These are phyloP conservation scores for Cynopterus sphinx DNA, from an alignment of 2,797 vertebrate genomes.

Conservation along the genomic window DNA sequence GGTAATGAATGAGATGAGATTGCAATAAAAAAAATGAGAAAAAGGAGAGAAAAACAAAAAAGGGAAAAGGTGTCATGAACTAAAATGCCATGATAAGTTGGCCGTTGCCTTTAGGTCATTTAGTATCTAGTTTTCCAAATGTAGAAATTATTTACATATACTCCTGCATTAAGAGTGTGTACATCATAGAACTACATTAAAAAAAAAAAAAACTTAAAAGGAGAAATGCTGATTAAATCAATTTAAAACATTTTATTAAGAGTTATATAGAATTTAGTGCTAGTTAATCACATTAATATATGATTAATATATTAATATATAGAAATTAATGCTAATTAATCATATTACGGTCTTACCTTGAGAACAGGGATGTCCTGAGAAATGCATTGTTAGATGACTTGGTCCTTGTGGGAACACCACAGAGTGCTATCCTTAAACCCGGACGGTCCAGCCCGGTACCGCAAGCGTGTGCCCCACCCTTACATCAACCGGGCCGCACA, in stretches of 20 bases:
- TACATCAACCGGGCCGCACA: not conserved
- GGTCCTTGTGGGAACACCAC: not conserved
- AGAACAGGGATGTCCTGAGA: not conserved
- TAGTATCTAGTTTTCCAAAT: not conserved
- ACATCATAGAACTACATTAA: not conserved
- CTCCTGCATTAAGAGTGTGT: not conserved
- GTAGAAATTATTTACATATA: not conserved
- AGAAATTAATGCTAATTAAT: not conserved
- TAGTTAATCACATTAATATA: not conserved
- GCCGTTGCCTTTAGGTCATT: not conserved
- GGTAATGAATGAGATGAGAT: not conserved
- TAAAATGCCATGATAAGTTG: not conserved
- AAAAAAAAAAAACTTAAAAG: not conserved
- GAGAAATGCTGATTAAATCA: not conserved
- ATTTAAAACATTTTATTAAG: not conserved
- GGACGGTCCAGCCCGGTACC: no score
- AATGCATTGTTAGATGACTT: not conserved
- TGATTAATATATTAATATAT: no score
- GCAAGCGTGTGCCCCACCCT: not conserved
- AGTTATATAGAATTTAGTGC: not conserved
- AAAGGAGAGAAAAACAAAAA: not conserved
- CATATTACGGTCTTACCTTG: not conserved
- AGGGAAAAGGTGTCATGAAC: fast-evolving
- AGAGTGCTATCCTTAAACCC: no score
- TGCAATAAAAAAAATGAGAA: not conserved